Evolutionary conservation across 2,113 vertebrate genomes (phyloP), one percentile per base, ranked within the genome.

Genomic region (Alectura lathami): DNA sequence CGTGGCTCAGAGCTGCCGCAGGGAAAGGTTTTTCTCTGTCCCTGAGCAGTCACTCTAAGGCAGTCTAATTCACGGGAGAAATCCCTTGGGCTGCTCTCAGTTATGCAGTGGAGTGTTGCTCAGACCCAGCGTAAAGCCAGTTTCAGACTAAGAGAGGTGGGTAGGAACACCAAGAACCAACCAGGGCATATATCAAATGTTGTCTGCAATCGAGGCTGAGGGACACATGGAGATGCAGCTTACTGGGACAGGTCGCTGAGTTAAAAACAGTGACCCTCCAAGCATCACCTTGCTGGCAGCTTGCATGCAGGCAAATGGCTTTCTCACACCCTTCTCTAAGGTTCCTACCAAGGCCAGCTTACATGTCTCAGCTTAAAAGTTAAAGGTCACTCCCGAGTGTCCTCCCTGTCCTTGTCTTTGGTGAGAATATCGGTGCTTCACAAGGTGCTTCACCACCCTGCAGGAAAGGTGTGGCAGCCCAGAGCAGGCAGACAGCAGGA

Each of bases 361-460:
- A 22, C 0, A 0, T 11, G 14, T 20, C 56, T 62, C 83, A 63
- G 4, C 40, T 72, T n/a, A 20, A 42, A 63, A 78, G 42, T 20
- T 56, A 43, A 51, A 74, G 75, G 62, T 64, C 75, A 86, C 1
- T 60, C 40, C 40, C 60, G 64, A 87, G 74, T 30, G 69, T 29
- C 17, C 16, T 27, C 50, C 17, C 72, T 4, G 53, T 17, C 63
- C 12, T 5, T 0, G 24, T 9, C 30, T 20, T 14, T 0, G 0
- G 17, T 13, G 50, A 85, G 45, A 60, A 60, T 8, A 21, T 2
- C 0, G 1, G 53, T 74, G 68, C 57, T 42, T 48, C 36, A 24
- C 50, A 27, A 17, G 15, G 57, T 16, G 29, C 30, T 32, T 66
- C 68, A 24, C 17, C 42, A 56, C 21, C n/a, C 73, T 68, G 45